phyloP scores from a whole-genome alignment of 53 echinoderm and acorn worm genomes.

The Holothuria scabra region DNA sequence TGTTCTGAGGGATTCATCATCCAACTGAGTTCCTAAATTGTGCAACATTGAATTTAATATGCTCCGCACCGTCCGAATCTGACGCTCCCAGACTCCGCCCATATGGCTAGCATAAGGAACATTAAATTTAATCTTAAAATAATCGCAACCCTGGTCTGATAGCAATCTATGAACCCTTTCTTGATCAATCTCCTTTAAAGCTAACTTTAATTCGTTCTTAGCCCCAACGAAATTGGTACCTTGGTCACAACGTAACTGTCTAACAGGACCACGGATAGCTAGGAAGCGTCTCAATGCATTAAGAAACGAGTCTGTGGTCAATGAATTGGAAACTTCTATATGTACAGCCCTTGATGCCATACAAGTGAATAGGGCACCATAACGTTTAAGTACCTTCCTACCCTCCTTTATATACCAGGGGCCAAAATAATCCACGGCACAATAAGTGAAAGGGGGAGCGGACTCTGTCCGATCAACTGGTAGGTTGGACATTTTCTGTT shows the following conservation, averaged over 20 bases:
- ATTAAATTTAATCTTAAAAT: slow-evolving; percentile 46
- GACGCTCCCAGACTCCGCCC: too few relatives aligned
- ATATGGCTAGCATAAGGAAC: too few relatives aligned
- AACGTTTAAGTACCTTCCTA: slow-evolving; percentile 41
- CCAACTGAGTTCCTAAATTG: slow-evolving; percentile 50
- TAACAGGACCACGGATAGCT: too few relatives aligned
- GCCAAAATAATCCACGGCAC: slow-evolving; percentile 54
- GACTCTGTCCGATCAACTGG: slow-evolving; percentile 47
- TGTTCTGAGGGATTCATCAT: too few relatives aligned
- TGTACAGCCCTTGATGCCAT: too few relatives aligned
- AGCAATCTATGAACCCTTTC: too few relatives aligned
- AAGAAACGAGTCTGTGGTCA: background rate
- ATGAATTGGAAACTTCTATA: slow-evolving; percentile 40
- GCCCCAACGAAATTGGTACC: slow-evolving; percentile 13
- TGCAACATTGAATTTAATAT: slow-evolving; percentile 42
- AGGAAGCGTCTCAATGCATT: background rate
- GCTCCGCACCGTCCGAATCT: too few relatives aligned
- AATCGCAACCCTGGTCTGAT: slow-evolving; percentile 72
- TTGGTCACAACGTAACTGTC: slow-evolving; percentile 22
- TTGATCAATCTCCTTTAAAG: too few relatives aligned
- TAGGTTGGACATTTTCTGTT: slow-evolving; percentile 39
- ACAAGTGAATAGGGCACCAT: slow-evolving; percentile 27
- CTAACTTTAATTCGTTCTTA: too few relatives aligned
- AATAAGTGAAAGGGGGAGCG: slow-evolving; percentile 53
- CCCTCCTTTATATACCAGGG: slow-evolving; percentile 57